Evolutionary conservation across 2,888 invertebrate genomes (phyloP).

Genomic region (Volucella bombylans): DNA sequence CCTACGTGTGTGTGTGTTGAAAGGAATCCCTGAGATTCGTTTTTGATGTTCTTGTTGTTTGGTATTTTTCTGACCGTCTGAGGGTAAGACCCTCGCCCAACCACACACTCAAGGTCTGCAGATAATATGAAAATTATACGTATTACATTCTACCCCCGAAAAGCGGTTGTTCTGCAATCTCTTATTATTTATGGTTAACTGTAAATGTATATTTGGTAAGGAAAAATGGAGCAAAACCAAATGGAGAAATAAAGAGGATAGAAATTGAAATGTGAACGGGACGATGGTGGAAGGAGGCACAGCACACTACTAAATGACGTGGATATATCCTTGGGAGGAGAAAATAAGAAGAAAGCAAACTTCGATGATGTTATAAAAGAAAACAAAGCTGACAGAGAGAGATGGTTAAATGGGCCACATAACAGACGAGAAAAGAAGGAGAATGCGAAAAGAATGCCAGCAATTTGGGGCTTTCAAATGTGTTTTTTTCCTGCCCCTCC

Average conservation of each 20-base stretch:
- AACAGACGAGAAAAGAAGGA: conserved; percentile 37
- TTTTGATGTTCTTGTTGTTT: conserved; percentile 4
- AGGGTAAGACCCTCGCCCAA: conserved; percentile 31
- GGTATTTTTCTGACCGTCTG: conserved; percentile 47
- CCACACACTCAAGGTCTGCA: conserved; percentile 68
- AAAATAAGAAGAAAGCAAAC: conserved; percentile 69
- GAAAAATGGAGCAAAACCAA: conserved; percentile 44
- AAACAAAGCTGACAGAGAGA: neutral
- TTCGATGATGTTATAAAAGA: conserved; percentile 47
- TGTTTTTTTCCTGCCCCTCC: conserved; percentile 62
- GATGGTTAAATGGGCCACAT: neutral
- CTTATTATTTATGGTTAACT: conserved; percentile 73
- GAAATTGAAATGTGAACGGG: neutral
- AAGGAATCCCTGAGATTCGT: conserved; percentile 45
- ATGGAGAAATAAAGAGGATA: neutral
- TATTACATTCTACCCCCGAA: conserved; percentile 67
- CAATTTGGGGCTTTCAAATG: conserved; percentile 67
- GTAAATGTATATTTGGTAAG: conserved; percentile 51
- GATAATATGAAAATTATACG: conserved; percentile 74
- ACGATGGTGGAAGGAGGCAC: conserved; percentile 5
- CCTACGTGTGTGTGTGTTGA: conserved; percentile 24
- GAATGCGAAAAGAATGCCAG: conserved; percentile 72
- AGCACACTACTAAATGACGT: conserved; percentile 40
- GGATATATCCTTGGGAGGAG: conserved; percentile 65
- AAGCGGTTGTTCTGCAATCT: conserved; percentile 71